Base-by-base conservation (phyloP, 2,888 invertebrate genomes). In the Orthonevra nobilis region DNA sequence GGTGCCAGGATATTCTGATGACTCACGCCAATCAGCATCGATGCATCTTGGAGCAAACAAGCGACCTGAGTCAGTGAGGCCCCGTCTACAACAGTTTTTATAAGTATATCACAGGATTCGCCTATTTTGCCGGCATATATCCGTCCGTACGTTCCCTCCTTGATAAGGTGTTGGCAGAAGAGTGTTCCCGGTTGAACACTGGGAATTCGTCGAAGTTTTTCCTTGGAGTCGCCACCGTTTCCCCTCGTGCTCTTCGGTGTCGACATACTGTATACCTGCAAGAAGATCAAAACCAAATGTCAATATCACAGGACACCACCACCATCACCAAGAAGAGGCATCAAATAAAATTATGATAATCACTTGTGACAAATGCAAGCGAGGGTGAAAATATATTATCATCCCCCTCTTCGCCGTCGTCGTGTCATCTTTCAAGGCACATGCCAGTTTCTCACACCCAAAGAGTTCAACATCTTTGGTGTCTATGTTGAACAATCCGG, bases 81-180 rank as follows among this genome's bases (percentile, higher is more conserved):
- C 56, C 92, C 92, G 85, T 92, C 93, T 90, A 93, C 92, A 38
- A 94, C 93, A 10, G 94, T 94, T 89, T 95, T 95, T 81, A 94
- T 91, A 83, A 92, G 90, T 34, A 94, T 93, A 85, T 92, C 92
- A 86, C 93, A 92, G 5, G 86, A 84, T 72, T 93, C 90, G 12
- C 90, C 89, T 68, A 88, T 73, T 61, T 86, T 85, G 44, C 94
- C 95, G 70, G 91, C 90, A 87, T 93, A 94, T 48, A 95, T 92
- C 81, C 92, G 90, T 0, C 95, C 94, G 86, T 94, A 95, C 32
- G 94, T 94, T 56, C 95, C 95, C 90, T 93, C 92, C 84, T 91
- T 91, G 26, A 91, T 86, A 15, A 92, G 87, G 81, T 90, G 90
- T 40, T 91, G 90, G 72, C 91, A 90, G 75, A 86, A 87, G 10